Evolutionary conservation across 2,888 invertebrate genomes (phyloP), one percentile per base, ranked within the genome.

Genomic region (Microdon myrmicae): DNA sequence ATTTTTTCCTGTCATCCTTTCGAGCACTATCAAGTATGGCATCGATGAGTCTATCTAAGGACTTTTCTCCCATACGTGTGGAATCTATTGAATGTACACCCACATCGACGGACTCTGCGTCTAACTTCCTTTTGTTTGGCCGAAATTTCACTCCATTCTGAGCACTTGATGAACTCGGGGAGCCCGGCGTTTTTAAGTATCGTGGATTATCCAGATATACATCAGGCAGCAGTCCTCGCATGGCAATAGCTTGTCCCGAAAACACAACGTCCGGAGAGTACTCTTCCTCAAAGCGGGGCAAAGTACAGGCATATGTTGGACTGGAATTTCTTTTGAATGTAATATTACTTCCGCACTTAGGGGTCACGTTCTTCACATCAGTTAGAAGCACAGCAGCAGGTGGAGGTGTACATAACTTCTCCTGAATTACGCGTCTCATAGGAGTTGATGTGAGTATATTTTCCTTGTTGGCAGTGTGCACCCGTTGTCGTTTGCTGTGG

Each of bases 21-120:
- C 75, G 71, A 4, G 77, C 77, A 32, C 78, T 79, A 26, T 79
- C 79, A 20, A 79, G 67, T 25, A 80, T 80, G 43, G 79, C 79
- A 68, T 79, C 79, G 48, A 80, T 80, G 9, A 80, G 72, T 47
- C 74, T 71, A 38, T 79, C 79, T 67, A 80, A 68, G 4, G 79
- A 77, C 37, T 74, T 73, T 35, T 80, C 79, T 7, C 77, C 75
- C 75, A 79, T 75, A 12, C 74, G 72, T 0, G 75, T 70, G 5
- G 79, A 79, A n/a, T 68, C 70, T 64, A 9, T 70, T 69, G 28
- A 58, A 68, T 26, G 37, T 61, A 12, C 26, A 29, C 41, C 32
- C 7, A 70, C 66, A 22, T 70, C 69, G 35, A 68, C 68, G 35
- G 77, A 74, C 7, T 78, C 77, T 17, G 69, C 56, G n/a, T 75